These are phyloP conservation scores for Trachelipus rathkii DNA, from an alignment of 1,140 invertebrate species.

Conservation along the genomic window DNA sequence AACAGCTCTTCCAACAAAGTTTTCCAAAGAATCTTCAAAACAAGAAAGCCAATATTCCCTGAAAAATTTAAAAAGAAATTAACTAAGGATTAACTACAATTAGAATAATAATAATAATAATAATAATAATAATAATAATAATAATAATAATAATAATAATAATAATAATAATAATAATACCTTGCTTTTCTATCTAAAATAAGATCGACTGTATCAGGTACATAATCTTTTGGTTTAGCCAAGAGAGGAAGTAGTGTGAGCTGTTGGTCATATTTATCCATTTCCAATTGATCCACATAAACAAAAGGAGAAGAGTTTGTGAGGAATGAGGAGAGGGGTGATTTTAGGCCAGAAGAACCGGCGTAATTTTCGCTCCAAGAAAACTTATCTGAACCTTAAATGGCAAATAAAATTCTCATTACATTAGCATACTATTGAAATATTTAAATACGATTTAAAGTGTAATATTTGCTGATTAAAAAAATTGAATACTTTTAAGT, in stretches of 20 bases:
- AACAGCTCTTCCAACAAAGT: constrained; percentile 69
- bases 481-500: too few species aligned
- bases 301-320: constrained; percentile 29
- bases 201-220: constrained; percentile 84
- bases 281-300: constrained; percentile 62
- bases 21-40: constrained; percentile 72
- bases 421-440: too few species aligned
- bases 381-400: constrained; percentile 57
- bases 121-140: constrained; percentile 12
- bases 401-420: background rate
- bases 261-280: constrained; percentile 62
- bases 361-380: constrained; percentile 74
- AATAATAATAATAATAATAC: constrained; percentile 43
- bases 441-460: too few species aligned
- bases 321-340: constrained; percentile 51
- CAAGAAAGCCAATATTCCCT: constrained; percentile 88
- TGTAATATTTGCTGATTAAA: too few species aligned
- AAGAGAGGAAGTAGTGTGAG: constrained; percentile 64
- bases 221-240: constrained; percentile 62
- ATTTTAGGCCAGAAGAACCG: constrained; percentile 64
- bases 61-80: constrained; percentile 37
- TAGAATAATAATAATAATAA: background rate
- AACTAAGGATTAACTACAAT: too few species aligned
- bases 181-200: constrained; percentile 73
- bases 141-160: constrained; percentile 38